These are phyloP conservation scores for Dasysyrphus albostriatus DNA, from an alignment of 2,888 invertebrate species.

Conservation along the genomic window DNA sequence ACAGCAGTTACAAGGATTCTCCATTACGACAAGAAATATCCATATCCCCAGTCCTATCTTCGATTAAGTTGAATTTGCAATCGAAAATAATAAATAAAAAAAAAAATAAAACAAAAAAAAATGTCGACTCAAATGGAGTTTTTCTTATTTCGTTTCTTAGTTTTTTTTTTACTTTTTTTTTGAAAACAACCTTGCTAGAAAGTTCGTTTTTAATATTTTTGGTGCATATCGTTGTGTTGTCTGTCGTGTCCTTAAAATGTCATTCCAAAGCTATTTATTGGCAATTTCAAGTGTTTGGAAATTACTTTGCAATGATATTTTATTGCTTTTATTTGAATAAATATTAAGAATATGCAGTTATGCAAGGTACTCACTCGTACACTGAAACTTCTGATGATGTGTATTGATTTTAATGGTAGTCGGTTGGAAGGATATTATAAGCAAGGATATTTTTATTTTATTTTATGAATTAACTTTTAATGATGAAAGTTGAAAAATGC, in stretches of 20 bases:
- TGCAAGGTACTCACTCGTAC: constrained; percentile 8
- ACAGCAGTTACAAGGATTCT: constrained; percentile 66
- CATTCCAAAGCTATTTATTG: constrained; percentile 64
- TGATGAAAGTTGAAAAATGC: neutral
- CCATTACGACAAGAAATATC: constrained; percentile 50
- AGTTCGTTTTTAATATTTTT: constrained; percentile 64
- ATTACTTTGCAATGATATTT: constrained; percentile 61
- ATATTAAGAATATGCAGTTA: constrained; percentile 57
- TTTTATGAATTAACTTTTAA: constrained; percentile 28
- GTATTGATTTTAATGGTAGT: constrained; percentile 38
- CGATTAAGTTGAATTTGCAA: constrained; percentile 43
- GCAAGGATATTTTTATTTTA: neutral
- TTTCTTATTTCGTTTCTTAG: constrained; percentile 8
- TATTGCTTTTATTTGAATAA: constrained; percentile 29
- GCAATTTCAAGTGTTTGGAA: constrained; percentile 62
- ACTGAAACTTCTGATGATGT: neutral
- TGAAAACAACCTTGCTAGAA: constrained; percentile 32
- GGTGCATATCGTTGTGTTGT: constrained; percentile 54
- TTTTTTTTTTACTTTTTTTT: no score
- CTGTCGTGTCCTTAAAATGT: constrained; percentile 55
- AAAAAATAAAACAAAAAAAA: constrained; percentile 14
- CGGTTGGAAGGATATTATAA: neutral
- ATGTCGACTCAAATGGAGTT: constrained; percentile 16
- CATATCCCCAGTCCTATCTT: constrained; percentile 33
- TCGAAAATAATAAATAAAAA: constrained; percentile 23